Evolutionary conservation across 2,113 vertebrate species (phyloP).

Genomic region (Drymodes brunneopygia): DNA sequence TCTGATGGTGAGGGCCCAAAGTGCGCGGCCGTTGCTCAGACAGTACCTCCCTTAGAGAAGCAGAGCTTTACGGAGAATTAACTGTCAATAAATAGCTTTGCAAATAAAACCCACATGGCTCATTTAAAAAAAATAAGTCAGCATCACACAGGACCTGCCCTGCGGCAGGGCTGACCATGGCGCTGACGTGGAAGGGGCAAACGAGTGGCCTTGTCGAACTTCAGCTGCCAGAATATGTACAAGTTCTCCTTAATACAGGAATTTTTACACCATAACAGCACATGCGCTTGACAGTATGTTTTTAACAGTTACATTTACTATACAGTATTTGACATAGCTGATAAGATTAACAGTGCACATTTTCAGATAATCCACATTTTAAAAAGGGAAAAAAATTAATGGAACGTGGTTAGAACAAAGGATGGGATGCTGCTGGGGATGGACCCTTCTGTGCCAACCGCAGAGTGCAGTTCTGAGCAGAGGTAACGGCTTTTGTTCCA

Average conservation of each 20-base stretch:
- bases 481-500: slow-evolving; percentile 49
- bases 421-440: background rate
- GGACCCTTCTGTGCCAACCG: slow-evolving; percentile 36
- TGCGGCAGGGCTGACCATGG: background rate
- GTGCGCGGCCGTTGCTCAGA: background rate
- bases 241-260: slow-evolving; percentile 39
- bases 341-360: slow-evolving; percentile 55
- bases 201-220: slow-evolving; percentile 22
- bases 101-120: slow-evolving; percentile 35
- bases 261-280: slow-evolving; percentile 49
- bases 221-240: slow-evolving; percentile 67
- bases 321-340: slow-evolving; percentile 28
- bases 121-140: background rate
- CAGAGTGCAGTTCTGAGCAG: slow-evolving; percentile 57
- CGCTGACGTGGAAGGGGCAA: background rate
- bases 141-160: background rate
- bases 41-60: background rate
- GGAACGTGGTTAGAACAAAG: background rate
- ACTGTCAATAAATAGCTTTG: slow-evolving; percentile 38
- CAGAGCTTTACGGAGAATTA: background rate
- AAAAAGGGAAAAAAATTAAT: background rate
- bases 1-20: background rate
- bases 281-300: slow-evolving; percentile 46
- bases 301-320: slow-evolving; percentile 58
- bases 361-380: slow-evolving; percentile 43